phyloP scores from a whole-genome alignment of 2,888 invertebrate species.

The Bedellia somnulentella region DNA sequence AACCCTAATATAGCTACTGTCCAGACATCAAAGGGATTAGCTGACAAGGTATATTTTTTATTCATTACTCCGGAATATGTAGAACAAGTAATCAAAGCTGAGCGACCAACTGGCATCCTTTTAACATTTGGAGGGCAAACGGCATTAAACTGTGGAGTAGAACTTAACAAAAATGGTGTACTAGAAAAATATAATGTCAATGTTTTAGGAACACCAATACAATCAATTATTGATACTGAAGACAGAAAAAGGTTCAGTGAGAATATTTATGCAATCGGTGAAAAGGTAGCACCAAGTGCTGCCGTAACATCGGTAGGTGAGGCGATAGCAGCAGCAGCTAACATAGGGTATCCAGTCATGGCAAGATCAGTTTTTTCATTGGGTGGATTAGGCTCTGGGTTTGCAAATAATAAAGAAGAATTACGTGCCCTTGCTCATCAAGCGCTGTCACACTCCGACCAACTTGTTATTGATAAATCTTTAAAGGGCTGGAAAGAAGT shows the following conservation, averaged over 20 bases:
- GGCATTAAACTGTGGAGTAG: slow-evolving; percentile 95
- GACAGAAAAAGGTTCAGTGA: slow-evolving; percentile 95
- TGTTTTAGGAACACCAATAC: slow-evolving; percentile 95
- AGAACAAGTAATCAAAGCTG: slow-evolving; percentile 94
- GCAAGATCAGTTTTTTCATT: slow-evolving; percentile 95
- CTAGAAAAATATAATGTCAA: slow-evolving; percentile 86
- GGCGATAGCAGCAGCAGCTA: slow-evolving; percentile 83
- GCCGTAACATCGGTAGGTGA: slow-evolving; percentile 89
- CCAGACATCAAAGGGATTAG: slow-evolving; percentile 97
- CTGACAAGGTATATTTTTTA: slow-evolving; percentile 97
- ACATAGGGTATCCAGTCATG: slow-evolving; percentile 94
- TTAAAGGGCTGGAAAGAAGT: slow-evolving; percentile 99
- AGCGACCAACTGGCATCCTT: slow-evolving; percentile 95
- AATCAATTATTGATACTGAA: slow-evolving; percentile 95
- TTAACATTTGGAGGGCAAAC: slow-evolving; percentile 99
- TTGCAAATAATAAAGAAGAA: slow-evolving; percentile 88
- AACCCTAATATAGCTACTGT: slow-evolving; percentile 99
- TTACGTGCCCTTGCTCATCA: slow-evolving; percentile 77
- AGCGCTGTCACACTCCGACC: slow-evolving; percentile 84
- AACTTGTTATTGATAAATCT: slow-evolving; percentile 95
- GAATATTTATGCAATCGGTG: slow-evolving; percentile 84
- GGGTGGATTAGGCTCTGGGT: slow-evolving; percentile 98
- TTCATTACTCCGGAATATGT: slow-evolving; percentile 95
- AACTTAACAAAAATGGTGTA: slow-evolving; percentile 80
- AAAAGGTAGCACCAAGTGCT: slow-evolving; percentile 92